Percentiles rank a stretch among this genome's conserved stretches.
phyloP scores from a whole-genome alignment of 2,113 vertebrate species.

The Rhea pennata region DNA sequence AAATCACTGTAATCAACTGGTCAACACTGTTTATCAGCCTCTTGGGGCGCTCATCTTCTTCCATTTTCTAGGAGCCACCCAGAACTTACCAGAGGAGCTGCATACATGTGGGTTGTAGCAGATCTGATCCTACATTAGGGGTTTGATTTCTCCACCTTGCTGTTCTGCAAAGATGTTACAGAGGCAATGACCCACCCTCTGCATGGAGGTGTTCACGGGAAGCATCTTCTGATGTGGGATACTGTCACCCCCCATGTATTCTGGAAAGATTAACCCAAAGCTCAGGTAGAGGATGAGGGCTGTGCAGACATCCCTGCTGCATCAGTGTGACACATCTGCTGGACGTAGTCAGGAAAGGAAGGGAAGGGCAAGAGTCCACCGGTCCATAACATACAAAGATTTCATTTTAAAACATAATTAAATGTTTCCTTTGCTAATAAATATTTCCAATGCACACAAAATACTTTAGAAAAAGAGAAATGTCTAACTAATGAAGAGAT shows the following conservation, averaged over 20 bases:
- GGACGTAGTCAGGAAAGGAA: neutral
- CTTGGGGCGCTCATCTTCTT: neutral
- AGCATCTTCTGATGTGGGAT: neutral
- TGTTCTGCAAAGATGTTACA: neutral
- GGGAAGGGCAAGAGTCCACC: neutral
- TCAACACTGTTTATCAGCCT: neutral
- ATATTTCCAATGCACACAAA: neutral
- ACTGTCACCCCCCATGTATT: neutral
- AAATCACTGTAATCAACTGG: neutral
- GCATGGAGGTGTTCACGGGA: neutral
- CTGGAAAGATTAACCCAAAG: neutral
- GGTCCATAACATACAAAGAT: neutral
- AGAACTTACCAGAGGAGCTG: neutral
- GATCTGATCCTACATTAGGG: neutral
- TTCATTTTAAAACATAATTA: neutral
- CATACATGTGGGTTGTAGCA: neutral
- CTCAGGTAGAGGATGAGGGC: neutral
- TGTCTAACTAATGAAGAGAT: neutral
- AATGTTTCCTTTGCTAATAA: neutral
- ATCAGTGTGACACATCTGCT: accelerated
- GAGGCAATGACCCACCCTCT: accelerated
- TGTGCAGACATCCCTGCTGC: neutral
- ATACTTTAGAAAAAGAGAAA: neutral
- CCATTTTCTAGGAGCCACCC: neutral
- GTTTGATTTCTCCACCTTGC: neutral